phyloP scores from a whole-genome alignment of 2,888 invertebrate genomes.

The Orchestes rusci region DNA sequence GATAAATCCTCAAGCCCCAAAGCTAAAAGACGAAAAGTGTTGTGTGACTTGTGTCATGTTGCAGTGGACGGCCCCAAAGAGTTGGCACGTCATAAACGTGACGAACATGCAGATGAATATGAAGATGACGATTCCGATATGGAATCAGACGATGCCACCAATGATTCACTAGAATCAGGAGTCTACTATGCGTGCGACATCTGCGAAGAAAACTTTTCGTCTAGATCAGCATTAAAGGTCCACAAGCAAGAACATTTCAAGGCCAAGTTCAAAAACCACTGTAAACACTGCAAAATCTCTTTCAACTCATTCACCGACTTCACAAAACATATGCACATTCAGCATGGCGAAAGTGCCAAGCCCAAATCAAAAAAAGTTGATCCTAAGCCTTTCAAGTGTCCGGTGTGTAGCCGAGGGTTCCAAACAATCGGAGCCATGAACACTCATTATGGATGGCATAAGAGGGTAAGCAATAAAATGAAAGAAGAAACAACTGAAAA shows the following conservation, averaged over 20 bases:
- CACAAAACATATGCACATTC: conserved; percentile 37
- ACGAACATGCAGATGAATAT: conserved; percentile 36
- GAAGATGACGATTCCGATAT: conserved; percentile 24
- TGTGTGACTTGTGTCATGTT: conserved; percentile 60
- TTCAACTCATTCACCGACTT: conserved; percentile 23
- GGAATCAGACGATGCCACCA: conserved; percentile 19
- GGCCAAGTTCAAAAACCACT: conserved; percentile 1
- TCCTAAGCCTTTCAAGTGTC: conserved; percentile 46
- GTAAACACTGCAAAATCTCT: conserved; percentile 19
- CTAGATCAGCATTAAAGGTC: conserved; percentile 39
- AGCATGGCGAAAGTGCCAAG: conserved; percentile 33
- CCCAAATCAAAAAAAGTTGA: conserved; percentile 24
- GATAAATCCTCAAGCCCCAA: conserved; percentile 34
- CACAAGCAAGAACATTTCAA: conserved; percentile 39
- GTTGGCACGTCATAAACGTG: conserved; percentile 51
- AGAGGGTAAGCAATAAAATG: conserved; percentile 33
- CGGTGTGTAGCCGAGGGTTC: conserved; percentile 57
- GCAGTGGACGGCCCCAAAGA: conserved; percentile 49
- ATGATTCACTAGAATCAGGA: not conserved
- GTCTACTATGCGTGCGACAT: conserved; percentile 39
- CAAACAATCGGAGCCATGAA: conserved; percentile 54
- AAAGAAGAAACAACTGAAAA: conserved; percentile 1
- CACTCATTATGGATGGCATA: conserved; percentile 57
- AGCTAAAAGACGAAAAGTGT: conserved; percentile 43
- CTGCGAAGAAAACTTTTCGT: conserved; percentile 43